These are phyloP conservation scores for Megalonaias nervosa DNA, from an alignment of 1,140 invertebrate genomes.

Conservation along the genomic window DNA sequence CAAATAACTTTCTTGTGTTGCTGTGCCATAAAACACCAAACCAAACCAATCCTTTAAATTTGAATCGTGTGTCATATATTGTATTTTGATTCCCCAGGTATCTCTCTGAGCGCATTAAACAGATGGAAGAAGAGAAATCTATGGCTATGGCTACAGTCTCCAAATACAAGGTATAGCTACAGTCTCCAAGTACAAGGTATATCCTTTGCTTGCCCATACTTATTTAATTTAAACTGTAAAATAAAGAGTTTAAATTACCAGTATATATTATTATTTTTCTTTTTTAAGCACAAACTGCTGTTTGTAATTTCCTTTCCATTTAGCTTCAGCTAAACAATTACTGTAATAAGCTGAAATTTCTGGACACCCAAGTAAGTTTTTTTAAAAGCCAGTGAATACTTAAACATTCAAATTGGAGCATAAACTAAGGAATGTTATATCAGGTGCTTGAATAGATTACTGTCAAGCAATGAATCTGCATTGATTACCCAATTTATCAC, in stretches of 20 bases:
- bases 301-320: no score
- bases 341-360: no score
- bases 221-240: background rate
- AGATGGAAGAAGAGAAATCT: constrained; percentile 85
- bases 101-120: constrained; percentile 85
- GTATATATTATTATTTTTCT: background rate
- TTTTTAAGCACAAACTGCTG: background rate
- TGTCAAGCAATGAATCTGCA: no score
- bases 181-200: background rate
- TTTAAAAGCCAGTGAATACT: background rate
- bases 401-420: no score
- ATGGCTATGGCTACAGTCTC: constrained; percentile 73
- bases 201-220: background rate
- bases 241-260: background rate
- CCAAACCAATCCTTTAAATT: no score
- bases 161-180: constrained; percentile 70
- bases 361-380: no score
- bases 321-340: no score
- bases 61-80: no score
- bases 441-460: no score
- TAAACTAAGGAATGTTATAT: no score
- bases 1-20: no score
- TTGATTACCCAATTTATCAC: background rate
- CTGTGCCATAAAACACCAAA: no score
- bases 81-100: constrained; percentile 40